Evolutionary conservation across 2,888 invertebrate genomes (phyloP), one percentile per base, ranked within the genome.

Genomic region (Yponomeuta cagnagella): DNA sequence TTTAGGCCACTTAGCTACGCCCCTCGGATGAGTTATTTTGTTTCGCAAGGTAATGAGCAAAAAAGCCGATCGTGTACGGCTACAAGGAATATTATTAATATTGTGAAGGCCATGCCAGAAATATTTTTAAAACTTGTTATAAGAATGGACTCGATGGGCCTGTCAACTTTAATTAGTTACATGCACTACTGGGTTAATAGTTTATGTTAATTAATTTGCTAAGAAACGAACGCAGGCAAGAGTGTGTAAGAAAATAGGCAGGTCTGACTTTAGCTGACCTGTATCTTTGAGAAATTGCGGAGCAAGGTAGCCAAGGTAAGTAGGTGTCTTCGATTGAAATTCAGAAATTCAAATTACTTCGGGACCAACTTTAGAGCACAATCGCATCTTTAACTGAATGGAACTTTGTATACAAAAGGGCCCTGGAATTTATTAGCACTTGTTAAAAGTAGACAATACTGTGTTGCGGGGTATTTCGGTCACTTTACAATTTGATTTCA

Each of bases 291-390:
- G 43, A 43, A 43, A 43, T 43, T 43, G 43, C 43, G 43, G 43
- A 43, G 43, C 9, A 43, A 43, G 43, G 43, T 43, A 43, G 43
- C 43, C 43, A 43, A 43, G 43, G 2, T 33, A 33, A 33, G 80
- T 79, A 79, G 78, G 79, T 77, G 79, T 79, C 76, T 79, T 79
- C 79, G 79, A 82, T 87, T 86, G 81, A 85, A 87, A 88, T 88
- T 89, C 87, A 82, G 84, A 89, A 87, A 86, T 88, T 88, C 85
- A 89, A 89, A 90, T 90, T 82, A 85, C 85, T 86, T 84, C 76
- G 84, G 78, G 80, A 81, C 82, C 79, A 80, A 87, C 81, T 88
- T 85, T 79, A 78, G 80, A 85, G 85, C 79, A 86, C 84, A 87
- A 84, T 86, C 82, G 83, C 79, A 77, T 83, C 79, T 77, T 83